Evolutionary conservation across 2,797 vertebrate species (phyloP), one percentile per base, ranked within the genome.

Genomic region (Prionace glauca): DNA sequence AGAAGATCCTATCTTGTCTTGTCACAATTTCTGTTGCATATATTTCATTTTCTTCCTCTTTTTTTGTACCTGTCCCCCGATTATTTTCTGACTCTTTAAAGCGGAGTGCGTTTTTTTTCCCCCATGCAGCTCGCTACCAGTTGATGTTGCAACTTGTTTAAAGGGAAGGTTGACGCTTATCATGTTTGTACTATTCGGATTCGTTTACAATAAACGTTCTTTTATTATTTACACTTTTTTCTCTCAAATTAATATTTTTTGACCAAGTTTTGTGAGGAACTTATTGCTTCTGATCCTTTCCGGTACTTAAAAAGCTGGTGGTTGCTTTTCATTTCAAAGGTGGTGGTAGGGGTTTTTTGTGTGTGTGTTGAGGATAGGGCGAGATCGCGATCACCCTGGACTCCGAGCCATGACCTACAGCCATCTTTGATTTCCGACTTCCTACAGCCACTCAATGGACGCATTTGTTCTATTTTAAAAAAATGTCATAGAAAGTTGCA

Each of bases 401-500:
- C 97, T 97, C 97, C 97, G 97, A 97, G 97, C 97, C 97, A 65
- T 98, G 98, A 98, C 98, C 98, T 98, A 97, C 98, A 98, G 97
- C 97, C 98, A 98, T 98, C 97, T 98, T 98, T 98, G 97, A 98
- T 98, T 98, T 98, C 97, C 97, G 97, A 98, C 97, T 98, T 97
- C 97, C 98, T 97, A 98, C 98, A 98, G 93, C 93, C 93, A 95
- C 93, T 95, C 93, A 95, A 95, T 95, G 93, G 93, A 74, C 93
- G 93, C 93, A 95, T 74, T 95, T 95, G 93, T 95, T 95, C 93
- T 74, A 29, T 74, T 92, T 69, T 41, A 26, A 67, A 67, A n/a
- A 36, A 92, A 92, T 67, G 90, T 92, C 90, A 92, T 18, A 92
- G 50, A 62, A 92, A 92, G 90, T 92, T 92, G 90, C 65, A 67